phyloP scores from a whole-genome alignment of 2,113 vertebrate species.

The Pogonocichla stellata region DNA sequence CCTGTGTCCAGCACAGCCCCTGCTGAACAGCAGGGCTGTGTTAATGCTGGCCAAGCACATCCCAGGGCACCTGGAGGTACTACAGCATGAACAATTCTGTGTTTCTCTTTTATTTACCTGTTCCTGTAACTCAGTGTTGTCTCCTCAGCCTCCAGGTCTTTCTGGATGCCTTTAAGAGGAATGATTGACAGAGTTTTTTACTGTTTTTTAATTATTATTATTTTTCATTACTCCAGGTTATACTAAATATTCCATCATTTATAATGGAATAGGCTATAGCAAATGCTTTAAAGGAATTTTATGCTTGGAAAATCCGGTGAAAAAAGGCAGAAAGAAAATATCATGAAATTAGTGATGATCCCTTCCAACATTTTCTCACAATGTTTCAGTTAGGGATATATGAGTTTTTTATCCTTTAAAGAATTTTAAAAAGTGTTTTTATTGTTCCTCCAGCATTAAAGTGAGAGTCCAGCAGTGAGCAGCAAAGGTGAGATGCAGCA shows the following conservation, averaged over 20 bases:
- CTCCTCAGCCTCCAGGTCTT: neutral
- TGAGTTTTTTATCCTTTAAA: neutral
- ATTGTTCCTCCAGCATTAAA: neutral
- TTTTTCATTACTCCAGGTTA: neutral
- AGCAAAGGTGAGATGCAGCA: neutral
- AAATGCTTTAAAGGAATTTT: neutral
- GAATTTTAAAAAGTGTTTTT: neutral
- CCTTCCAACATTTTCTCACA: neutral
- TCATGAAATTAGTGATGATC: neutral
- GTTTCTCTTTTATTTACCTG: neutral
- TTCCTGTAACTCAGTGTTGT: neutral
- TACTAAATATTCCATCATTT: neutral
- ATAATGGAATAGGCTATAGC: neutral
- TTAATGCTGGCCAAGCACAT: neutral
- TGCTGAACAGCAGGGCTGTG: neutral
- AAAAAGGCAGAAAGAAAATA: neutral
- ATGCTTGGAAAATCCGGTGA: neutral
- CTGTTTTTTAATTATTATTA: neutral
- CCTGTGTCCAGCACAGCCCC: accelerated
- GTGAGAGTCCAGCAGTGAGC: neutral
- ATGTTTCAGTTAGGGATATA: neutral
- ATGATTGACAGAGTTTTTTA: neutral
- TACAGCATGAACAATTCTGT: neutral
- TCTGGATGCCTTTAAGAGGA: neutral
- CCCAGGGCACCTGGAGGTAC: neutral